Evolutionary conservation across 2,113 vertebrate genomes (phyloP).

Genomic region (Pangasianodon hypophthalmus): DNA sequence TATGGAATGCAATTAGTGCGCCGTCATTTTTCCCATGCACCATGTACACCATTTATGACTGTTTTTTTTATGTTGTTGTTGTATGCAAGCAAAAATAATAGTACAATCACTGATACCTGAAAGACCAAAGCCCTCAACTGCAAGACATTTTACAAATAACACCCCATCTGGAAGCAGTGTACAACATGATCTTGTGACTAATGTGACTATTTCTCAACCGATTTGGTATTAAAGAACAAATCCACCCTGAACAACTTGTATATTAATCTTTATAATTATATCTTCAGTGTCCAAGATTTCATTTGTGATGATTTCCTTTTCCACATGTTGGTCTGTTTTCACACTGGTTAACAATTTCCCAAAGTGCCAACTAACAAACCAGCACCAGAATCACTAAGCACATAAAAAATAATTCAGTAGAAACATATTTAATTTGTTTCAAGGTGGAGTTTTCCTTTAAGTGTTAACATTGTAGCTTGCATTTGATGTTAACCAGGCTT

Average conservation of each 20-base stretch:
- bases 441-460: neutral
- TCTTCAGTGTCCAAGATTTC: neutral
- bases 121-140: slow-evolving; percentile 32
- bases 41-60: slow-evolving; percentile 16
- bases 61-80: slow-evolving; percentile 24
- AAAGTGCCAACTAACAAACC: neutral
- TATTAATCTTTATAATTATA: neutral
- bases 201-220: neutral
- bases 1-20: slow-evolving; percentile 34
- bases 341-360: neutral
- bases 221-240: neutral
- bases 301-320: neutral
- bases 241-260: neutral
- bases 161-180: neutral
- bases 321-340: neutral
- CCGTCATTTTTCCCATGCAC: slow-evolving; percentile 35
- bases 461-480: neutral
- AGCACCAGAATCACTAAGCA: neutral
- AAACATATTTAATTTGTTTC: slow-evolving; percentile 3
- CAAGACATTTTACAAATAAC: slow-evolving; percentile 47
- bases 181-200: neutral
- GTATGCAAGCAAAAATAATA: slow-evolving; percentile 30
- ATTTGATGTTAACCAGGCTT: slow-evolving; percentile 49
- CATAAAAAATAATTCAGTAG: neutral
- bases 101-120: slow-evolving; percentile 49